Percentiles rank a stretch among this genome's conserved stretches.
Conservation (phyloP, 1,140 invertebrate species). For the Drosophila yakuba region DNA sequence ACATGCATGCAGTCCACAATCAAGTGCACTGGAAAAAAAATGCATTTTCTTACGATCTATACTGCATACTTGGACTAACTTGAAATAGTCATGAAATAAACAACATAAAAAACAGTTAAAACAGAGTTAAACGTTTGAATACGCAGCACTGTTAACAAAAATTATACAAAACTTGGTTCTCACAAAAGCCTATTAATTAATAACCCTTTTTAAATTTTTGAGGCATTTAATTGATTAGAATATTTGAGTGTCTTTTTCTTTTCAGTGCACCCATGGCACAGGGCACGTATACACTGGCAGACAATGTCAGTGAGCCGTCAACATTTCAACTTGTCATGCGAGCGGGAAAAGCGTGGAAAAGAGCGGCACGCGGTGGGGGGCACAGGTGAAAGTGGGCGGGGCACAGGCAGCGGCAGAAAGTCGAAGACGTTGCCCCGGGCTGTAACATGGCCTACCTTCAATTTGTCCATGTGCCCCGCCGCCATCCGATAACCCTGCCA, state of each 20-base stretch:
- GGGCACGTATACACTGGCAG: constrained; percentile 39
- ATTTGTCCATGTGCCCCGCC: constrained; percentile 66
- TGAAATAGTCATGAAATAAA: too few species aligned
- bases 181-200: too few species aligned
- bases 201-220: too few species aligned
- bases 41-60: too few species aligned
- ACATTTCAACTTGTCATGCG: constrained; percentile 80
- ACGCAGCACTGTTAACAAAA: too few species aligned
- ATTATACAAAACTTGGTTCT: too few species aligned
- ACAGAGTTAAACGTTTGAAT: too few species aligned
- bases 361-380: background rate
- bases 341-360: constrained; percentile 47
- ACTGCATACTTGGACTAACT: too few species aligned
- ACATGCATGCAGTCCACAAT: constrained; percentile 63
- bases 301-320: constrained; percentile 76
- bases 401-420: constrained; percentile 8
- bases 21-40: constrained; percentile 8
- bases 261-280: constrained; percentile 12
- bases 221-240: too few species aligned
- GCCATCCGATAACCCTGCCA: constrained; percentile 54
- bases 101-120: too few species aligned
- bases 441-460: constrained; percentile 71
- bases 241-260: background rate
- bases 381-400: background rate
- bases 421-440: constrained; percentile 57